phyloP scores from a whole-genome alignment of 2,888 invertebrate species.

The Nomada lathburiana region DNA sequence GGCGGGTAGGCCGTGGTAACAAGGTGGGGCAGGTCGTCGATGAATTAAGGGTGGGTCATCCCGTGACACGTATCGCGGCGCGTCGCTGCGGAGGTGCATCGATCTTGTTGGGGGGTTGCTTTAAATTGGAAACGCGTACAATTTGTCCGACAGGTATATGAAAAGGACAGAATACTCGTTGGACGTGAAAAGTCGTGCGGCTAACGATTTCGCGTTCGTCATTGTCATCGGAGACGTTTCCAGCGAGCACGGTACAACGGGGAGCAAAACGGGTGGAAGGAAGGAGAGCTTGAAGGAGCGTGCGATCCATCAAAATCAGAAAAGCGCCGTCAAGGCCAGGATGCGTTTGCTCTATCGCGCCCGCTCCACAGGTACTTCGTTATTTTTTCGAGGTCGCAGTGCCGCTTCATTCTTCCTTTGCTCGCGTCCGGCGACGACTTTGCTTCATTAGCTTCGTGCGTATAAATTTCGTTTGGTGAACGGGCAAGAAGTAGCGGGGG shows the following conservation, averaged over 20 bases:
- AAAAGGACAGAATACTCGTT: too few relatives aligned
- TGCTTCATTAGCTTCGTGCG: conserved; percentile 49
- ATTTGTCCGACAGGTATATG: too few relatives aligned
- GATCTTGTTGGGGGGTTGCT: too few relatives aligned
- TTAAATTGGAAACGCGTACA: too few relatives aligned
- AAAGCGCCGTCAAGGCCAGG: conserved; percentile 51
- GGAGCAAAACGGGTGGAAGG: background rate
- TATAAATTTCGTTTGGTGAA: conserved; percentile 9
- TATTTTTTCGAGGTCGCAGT: conserved; percentile 63
- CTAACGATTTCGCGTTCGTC: too few relatives aligned
- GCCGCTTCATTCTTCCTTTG: conserved; percentile 23
- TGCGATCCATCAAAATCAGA: conserved; percentile 76
- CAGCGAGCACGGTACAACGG: background rate
- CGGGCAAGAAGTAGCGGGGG: too few relatives aligned
- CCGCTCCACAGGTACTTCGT: conserved; percentile 62
- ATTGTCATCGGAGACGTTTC: too few relatives aligned
- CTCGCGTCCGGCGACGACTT: conserved; percentile 25
- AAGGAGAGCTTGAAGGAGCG: conserved; percentile 43
- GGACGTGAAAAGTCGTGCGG: too few relatives aligned
- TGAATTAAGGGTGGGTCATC: conserved; percentile 5
- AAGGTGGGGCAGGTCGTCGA: background rate
- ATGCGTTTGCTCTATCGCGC: conserved; percentile 56
- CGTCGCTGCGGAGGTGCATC: too few relatives aligned
- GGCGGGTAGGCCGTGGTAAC: background rate
- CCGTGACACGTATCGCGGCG: background rate